phyloP scores from a whole-genome alignment of 2,797 vertebrate genomes.

The Pyrocephalus nanus region DNA sequence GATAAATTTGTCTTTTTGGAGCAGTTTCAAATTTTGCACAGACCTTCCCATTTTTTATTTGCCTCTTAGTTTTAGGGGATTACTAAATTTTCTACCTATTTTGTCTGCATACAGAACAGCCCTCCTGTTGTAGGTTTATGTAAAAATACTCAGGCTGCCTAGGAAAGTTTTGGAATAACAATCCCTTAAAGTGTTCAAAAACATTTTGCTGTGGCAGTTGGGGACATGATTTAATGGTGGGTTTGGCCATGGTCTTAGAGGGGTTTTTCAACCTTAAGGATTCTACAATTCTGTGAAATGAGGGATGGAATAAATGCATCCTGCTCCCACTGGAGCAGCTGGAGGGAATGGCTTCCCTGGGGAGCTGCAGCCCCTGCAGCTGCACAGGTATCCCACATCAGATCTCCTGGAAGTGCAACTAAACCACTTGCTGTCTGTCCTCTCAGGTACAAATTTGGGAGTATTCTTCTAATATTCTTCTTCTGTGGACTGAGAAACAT shows the following conservation, averaged over 20 bases:
- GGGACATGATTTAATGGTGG: rapidly evolving
- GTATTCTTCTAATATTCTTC: not conserved
- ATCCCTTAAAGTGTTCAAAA: not conserved
- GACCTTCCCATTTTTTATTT: rapidly evolving
- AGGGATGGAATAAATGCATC: not conserved
- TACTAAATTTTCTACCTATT: not conserved
- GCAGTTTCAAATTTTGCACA: not conserved
- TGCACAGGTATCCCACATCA: not conserved
- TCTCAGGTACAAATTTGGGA: not conserved
- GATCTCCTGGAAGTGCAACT: not conserved
- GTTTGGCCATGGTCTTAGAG: not conserved
- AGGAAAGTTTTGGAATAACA: not conserved
- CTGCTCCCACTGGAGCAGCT: not conserved
- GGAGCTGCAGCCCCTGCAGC: not conserved
- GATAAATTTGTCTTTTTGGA: not conserved
- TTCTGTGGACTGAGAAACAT: not conserved
- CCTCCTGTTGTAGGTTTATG: not conserved
- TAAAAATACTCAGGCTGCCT: not conserved
- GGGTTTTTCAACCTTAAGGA: not conserved
- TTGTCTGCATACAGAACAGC: not conserved
- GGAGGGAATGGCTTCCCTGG: not conserved
- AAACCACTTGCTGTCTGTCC: not conserved
- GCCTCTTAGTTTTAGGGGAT: not conserved
- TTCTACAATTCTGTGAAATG: not conserved
- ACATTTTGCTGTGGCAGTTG: not conserved